Evolutionary conservation across 2,797 vertebrate genomes (phyloP).

Genomic region (Coluber constrictor): DNA sequence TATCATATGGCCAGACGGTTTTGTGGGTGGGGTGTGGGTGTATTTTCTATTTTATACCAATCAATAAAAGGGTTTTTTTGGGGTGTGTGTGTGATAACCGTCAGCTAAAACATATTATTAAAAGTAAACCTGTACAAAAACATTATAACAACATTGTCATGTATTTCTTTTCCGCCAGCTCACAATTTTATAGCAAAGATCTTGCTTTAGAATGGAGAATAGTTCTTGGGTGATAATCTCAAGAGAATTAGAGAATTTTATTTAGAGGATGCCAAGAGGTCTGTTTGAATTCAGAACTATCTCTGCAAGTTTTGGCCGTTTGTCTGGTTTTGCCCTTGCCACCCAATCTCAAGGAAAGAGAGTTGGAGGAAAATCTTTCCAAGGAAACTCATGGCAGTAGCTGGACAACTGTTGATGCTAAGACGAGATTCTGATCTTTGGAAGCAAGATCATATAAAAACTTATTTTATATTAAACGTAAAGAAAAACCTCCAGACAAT

Average conservation of each 20-base stretch:
- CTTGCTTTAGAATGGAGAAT: neutral
- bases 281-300: neutral
- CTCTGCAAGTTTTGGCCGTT: neutral
- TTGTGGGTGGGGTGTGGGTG: neutral
- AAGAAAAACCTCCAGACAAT: neutral
- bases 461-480: neutral
- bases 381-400: neutral
- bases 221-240: neutral
- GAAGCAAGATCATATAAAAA: neutral
- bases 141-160: neutral
- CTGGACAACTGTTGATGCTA: neutral
- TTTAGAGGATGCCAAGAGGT: neutral
- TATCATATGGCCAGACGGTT: too few relatives aligned
- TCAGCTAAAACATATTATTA: neutral
- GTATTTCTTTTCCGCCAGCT: neutral
- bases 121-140: neutral
- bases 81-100: neutral
- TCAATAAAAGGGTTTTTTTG: neutral
- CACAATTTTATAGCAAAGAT: neutral
- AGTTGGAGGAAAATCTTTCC: neutral
- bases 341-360: neutral
- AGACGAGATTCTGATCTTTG: neutral
- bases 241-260: neutral
- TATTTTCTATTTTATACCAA: neutral
- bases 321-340: neutral